These are phyloP conservation scores for Spodoptera frugiperda DNA, from an alignment of 1,140 invertebrate species.

Conservation along the genomic window DNA sequence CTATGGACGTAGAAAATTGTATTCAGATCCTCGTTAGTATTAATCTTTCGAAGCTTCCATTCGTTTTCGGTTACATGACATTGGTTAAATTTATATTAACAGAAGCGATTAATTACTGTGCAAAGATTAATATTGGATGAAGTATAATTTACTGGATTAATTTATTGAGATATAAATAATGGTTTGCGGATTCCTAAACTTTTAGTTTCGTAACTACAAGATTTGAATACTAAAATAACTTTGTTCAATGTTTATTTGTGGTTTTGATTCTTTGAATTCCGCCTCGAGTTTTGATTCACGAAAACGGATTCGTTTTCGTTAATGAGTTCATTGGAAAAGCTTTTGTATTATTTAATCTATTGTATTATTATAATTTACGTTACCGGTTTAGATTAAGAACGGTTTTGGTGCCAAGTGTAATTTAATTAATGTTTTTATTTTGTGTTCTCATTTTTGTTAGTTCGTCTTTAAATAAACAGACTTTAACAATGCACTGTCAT, in stretches of 20 bases:
- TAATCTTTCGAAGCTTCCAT: constrained; percentile 46
- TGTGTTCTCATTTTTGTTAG: neutral
- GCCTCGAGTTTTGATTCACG: neutral
- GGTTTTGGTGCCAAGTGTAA: too few species aligned
- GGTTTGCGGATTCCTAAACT: constrained; percentile 12
- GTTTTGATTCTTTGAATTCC: neutral
- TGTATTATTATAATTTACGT: too few species aligned
- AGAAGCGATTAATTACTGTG: constrained; percentile 57
- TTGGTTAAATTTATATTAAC: constrained; percentile 48
- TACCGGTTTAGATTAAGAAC: too few species aligned
- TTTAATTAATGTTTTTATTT: neutral
- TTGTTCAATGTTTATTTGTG: constrained; percentile 3
- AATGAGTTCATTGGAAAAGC: neutral
- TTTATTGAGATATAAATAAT: constrained; percentile 35
- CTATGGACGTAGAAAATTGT: constrained; percentile 35
- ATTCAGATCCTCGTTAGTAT: constrained; percentile 29
- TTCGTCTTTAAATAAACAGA: neutral
- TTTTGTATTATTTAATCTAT: too few species aligned
- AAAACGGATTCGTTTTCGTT: neutral
- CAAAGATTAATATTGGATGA: constrained; percentile 53
- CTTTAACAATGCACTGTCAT: neutral
- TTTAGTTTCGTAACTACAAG: constrained; percentile 2
- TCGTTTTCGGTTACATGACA: constrained; percentile 46
- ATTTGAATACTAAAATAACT: neutral
- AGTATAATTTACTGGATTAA: constrained; percentile 41